Evolutionary conservation across 2,113 vertebrate species (phyloP), one percentile per base, ranked within the genome.

Genomic region (Ailurus styani): DNA sequence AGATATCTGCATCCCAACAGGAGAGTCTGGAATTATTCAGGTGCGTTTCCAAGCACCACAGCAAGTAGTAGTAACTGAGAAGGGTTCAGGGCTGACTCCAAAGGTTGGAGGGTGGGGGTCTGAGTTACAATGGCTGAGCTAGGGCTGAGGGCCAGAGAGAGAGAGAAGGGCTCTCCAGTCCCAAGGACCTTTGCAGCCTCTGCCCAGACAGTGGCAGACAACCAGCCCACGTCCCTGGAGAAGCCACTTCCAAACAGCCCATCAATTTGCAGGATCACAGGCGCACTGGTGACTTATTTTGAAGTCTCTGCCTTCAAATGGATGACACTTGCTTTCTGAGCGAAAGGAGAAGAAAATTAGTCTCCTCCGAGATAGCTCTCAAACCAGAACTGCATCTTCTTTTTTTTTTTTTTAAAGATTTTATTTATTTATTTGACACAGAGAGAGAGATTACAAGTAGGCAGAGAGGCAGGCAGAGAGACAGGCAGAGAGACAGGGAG

Each of bases 231-330:
- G 9, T 52, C 34, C 20, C 29, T 10, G 21, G n/a, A 57, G 64
- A 96, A 78, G 52, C n/a, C 68, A 45, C 8, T 79, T 81, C 83
- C 42, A 72, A 82, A 90, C 10, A 70, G 57, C 52, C 81, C n/a
- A 54, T 87, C 52, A 81, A 20, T 89, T 93, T 79, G 23, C 2
- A 4, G 62, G 72, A 91, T 97, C 62, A 83, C 20, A 73, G 91
- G 68, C 47, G 70, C 66, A n/a, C 27, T 52, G 47, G 87, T 97
- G 90, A 95, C 91, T 97, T 96, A 95, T 96, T 98, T 94, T 95
- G 85, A 97, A 73, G 73, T 96, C 93, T 93, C 89, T 81, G 29
- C 54, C 54, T 75, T 77, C 73, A 77, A 47, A 47, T 77, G 70
- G 83, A 86, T 91, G 75, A 72, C 87, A 85, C 77, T 95, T 94